Base-by-base conservation (phyloP, 2,888 invertebrate genomes). In the Alcis repandata region DNA sequence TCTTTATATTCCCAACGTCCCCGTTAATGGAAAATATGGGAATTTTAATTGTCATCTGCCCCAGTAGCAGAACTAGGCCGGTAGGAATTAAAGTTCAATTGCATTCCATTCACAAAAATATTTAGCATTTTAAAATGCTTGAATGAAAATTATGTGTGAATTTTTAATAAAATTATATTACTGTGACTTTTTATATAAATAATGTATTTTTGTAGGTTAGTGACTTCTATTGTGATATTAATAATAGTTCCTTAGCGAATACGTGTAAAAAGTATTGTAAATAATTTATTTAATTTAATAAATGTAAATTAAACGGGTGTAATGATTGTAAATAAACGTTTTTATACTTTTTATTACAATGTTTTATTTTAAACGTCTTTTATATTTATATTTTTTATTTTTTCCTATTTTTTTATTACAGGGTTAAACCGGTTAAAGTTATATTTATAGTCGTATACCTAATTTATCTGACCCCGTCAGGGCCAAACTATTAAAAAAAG, bases 271-370 rank as follows among this genome's bases (percentile, higher is more conserved):
- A 71, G 63, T 43, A 64, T 53, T 78, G 74, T 78, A 77, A 71
- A 76, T 78, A 77, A 64, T 69, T 72, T 72, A 75, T 77, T 75
- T 67, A 75, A 79, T 71, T 74, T 79, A 82, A 79, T 80, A 82
- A 79, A 57, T 84, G 82, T 80, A 77, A 53, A 54, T 69, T 67
- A 67, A 59, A 54, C 46, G 63, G 71, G 71, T 68, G 64, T 63
- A 69, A 59, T 59, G 54, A 57, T 36, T 61, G 62, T 60, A 63
- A 63, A 52, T 62, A 68, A 60, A 59, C 57, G 38, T 62, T 60
- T 32, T 38, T 60, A 19, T 38, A 56, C 53, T 43, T 52, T 57
- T 61, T 41, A 49, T 33, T 57, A 43, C n/a, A 38, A 20, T 36
- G 51, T 51, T 51, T 51, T 36, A 27, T 19, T 53, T 27, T 27